Evolutionary conservation across 2,797 vertebrate genomes (phyloP), one percentile per base, ranked within the genome.

Genomic region (Chiroxiphia lanceolata): DNA sequence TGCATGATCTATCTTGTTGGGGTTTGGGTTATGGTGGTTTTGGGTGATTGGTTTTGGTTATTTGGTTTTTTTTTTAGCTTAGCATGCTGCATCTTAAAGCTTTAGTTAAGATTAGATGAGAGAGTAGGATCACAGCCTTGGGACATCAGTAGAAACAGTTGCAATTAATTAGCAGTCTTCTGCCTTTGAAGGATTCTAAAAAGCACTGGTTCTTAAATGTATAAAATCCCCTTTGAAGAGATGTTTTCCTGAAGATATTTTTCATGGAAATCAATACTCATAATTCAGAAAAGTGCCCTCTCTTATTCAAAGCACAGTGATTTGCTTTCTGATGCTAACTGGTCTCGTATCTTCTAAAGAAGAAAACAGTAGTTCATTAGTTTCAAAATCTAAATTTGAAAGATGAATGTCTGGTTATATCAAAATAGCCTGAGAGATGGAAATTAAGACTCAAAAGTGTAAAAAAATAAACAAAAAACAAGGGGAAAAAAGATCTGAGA

Each of bases 141-240:
- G 27, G 47, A 87, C 14, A 87, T 81, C 57, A 72, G 57, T 85
- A 89, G 86, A 83, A 92, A 42, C 15, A 29, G 27, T 74, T 89
- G 51, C 59, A 83, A 82, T 70, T 88, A 95, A 75, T 88, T 83
- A 76, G 7, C 20, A 17, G 21, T 40, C 47, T 75, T 84, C 56
- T 69, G 8, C 0, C 84, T 94, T 92, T 90, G 82, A 96, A 92
- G 54, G 12, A 74, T 74, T 57, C 44, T 95, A n/a, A 80, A 89
- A 83, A 87, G 8, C 18, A 38, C 29, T 83, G 36, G 4, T 61
- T 85, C 53, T 86, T 80, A 86, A 92, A 86, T 75, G 45, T 68
- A 44, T 76, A 72, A 88, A 85, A 69, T 78, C 88, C 15, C 10
- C 64, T 93, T 85, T 94, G 92, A 93, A 95, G 45, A 40, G 6